These are phyloP conservation scores for zebrafish (Danio rerio) DNA, from an alignment of 2,113 vertebrate genomes.

Conservation along the genomic window GRCz12tu NC_133197.1:23167001-23167500, in stretches of 20 bases:
- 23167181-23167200: constrained; percentile 68
- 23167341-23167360: constrained; percentile 87
- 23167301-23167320: constrained; percentile 98
- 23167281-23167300: constrained; percentile 94
- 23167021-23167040: constrained; percentile 32
- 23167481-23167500: constrained; percentile 90
- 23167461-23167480: constrained; percentile 90
- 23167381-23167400: constrained; percentile 98
- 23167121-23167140: constrained; percentile 60
- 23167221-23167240: constrained; percentile 92
- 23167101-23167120: constrained; percentile 63
- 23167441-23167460: constrained; percentile 82
- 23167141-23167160: constrained; percentile 62
- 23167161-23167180: constrained; percentile 75
- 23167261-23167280: constrained; percentile 91
- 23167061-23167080: constrained; percentile 46
- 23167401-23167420: constrained; percentile 99
- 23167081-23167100: constrained; percentile 56
- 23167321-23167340: constrained; percentile 92
- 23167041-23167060: constrained; percentile 31
- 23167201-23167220: constrained; percentile 61
- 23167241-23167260: constrained; percentile 83
- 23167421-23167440: constrained; percentile 66
- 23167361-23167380: constrained; percentile 50
- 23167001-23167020: constrained; percentile 44